phyloP scores from a whole-genome alignment of 1,140 invertebrate genomes.

The Platyura marginata region DNA sequence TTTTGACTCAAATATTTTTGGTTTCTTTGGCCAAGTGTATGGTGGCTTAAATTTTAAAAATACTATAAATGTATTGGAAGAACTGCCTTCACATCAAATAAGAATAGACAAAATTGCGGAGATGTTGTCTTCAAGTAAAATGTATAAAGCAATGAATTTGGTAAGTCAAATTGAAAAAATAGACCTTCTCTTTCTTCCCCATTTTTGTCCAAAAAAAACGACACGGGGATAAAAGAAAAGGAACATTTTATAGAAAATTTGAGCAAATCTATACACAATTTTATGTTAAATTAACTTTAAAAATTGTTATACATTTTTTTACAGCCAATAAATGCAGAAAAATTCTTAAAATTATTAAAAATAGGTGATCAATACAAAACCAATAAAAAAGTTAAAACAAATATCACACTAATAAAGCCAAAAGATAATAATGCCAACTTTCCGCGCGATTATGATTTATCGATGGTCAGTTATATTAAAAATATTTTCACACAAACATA shows the following conservation, averaged over 20 bases:
- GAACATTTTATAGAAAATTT: too few relatives aligned
- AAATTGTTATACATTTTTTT: too few relatives aligned
- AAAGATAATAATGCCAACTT: conserved; percentile 54
- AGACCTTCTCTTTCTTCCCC: too few relatives aligned
- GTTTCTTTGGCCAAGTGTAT: conserved; percentile 62
- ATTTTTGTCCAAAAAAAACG: too few relatives aligned
- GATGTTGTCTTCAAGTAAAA: conserved; percentile 23
- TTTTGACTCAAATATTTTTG: conserved; percentile 60
- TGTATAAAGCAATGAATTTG: conserved; percentile 14
- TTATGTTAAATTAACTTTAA: too few relatives aligned
- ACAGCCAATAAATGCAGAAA: conserved; percentile 40
- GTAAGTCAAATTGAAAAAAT: too few relatives aligned
- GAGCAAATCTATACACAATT: too few relatives aligned
- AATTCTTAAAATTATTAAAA: conserved; percentile 59
- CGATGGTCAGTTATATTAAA: conserved; percentile 34
- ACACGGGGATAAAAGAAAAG: too few relatives aligned
- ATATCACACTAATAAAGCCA: conserved; percentile 60
- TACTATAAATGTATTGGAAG: conserved; percentile 25
- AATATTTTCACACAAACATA: too few relatives aligned
- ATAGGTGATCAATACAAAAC: conserved; percentile 55
- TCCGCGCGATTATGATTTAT: conserved; percentile 62
- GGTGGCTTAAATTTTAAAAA: conserved; percentile 44
- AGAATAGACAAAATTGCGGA: conserved; percentile 31
- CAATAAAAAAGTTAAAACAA: conserved; percentile 37
- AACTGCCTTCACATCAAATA: conserved; percentile 22